phyloP scores from a whole-genome alignment of 2,888 invertebrate species.

The Eubasilissa splendida region DNA sequence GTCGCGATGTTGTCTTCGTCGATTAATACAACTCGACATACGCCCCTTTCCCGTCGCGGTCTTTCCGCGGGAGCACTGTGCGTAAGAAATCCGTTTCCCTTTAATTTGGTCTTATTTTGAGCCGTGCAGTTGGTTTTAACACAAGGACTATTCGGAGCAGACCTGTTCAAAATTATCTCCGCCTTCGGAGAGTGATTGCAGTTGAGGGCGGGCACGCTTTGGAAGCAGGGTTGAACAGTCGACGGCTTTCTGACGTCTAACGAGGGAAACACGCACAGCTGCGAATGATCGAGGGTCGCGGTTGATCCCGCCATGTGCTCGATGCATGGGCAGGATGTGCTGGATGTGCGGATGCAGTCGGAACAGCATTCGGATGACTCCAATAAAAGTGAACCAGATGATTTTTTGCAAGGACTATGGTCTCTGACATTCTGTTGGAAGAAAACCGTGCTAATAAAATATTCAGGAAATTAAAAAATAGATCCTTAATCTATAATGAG shows the following conservation, averaged over 20 bases:
- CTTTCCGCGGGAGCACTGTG: slow-evolving; percentile 16
- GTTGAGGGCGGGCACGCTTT: slow-evolving; percentile 57
- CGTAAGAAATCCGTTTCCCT: slow-evolving; percentile 27
- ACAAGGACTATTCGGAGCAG: slow-evolving; percentile 56
- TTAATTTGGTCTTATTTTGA: slow-evolving; percentile 30
- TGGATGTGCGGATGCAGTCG: slow-evolving; percentile 68
- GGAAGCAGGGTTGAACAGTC: slow-evolving; percentile 45
- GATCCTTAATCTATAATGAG: too few relatives aligned
- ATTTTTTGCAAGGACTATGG: slow-evolving; percentile 71
- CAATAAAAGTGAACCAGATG: slow-evolving; percentile 68
- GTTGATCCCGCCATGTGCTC: slow-evolving; percentile 68
- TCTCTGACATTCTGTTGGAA: slow-evolving; percentile 73
- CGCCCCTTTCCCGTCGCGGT: slow-evolving; percentile 29
- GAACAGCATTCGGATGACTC: slow-evolving; percentile 69
- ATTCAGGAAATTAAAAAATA: too few relatives aligned
- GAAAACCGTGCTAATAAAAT: slow-evolving; percentile 14
- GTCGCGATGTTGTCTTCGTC: slow-evolving; percentile 56
- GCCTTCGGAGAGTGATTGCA: slow-evolving; percentile 44
- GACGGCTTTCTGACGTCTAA: slow-evolving; percentile 45
- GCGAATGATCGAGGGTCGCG: slow-evolving; percentile 56
- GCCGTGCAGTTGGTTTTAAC: slow-evolving; percentile 40
- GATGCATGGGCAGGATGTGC: slow-evolving; percentile 83
- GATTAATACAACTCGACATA: slow-evolving; percentile 52
- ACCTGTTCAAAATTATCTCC: slow-evolving; percentile 48
- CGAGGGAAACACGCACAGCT: slow-evolving; percentile 53